Conservation (phyloP, 2,888 invertebrate species). For the Troglohyphantes excavatus region DNA sequence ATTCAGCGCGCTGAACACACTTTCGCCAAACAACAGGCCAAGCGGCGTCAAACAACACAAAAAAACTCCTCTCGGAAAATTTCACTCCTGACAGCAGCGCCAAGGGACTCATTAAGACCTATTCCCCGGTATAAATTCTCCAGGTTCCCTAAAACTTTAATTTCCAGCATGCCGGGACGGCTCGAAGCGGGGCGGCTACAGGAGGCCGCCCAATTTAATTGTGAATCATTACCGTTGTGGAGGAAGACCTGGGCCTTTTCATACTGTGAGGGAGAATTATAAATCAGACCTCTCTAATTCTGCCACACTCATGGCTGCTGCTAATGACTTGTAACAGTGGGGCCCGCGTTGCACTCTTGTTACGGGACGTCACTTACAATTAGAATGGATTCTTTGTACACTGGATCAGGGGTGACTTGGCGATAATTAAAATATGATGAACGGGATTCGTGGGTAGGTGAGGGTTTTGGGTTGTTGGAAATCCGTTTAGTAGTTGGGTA, state of each 20-base stretch:
- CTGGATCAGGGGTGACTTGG: slow-evolving; percentile 28
- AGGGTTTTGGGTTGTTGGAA: background rate
- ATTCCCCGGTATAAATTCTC: slow-evolving; percentile 59
- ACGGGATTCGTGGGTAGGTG: slow-evolving; percentile 35
- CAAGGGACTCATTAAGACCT: slow-evolving; percentile 63
- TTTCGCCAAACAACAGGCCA: background rate
- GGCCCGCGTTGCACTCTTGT: slow-evolving; percentile 10
- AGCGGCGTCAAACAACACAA: background rate
- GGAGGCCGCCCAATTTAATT: slow-evolving; percentile 62
- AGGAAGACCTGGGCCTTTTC: slow-evolving; percentile 51
- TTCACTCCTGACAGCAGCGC: slow-evolving; percentile 9
- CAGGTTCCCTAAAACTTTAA: slow-evolving; percentile 63
- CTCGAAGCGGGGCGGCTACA: slow-evolving; percentile 39
- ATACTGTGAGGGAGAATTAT: slow-evolving; percentile 59
- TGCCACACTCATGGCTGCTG: slow-evolving; percentile 41
- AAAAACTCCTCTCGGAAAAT: background rate
- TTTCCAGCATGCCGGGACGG: slow-evolving; percentile 54
- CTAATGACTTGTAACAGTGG: slow-evolving; percentile 66
- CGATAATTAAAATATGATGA: slow-evolving; percentile 72
- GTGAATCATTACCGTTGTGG: slow-evolving; percentile 61
- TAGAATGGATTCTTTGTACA: slow-evolving; percentile 61
- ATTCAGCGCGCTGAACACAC: background rate
- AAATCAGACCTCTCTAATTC: slow-evolving; percentile 62
- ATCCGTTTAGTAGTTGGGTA: slow-evolving; percentile 25
- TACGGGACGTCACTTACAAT: slow-evolving; percentile 67